A percentile compares a stretch with the other conserved stretches of the same genome.
phyloP scores from a whole-genome alignment of 2,888 invertebrate genomes.

The Acholoe squamosa region DNA sequence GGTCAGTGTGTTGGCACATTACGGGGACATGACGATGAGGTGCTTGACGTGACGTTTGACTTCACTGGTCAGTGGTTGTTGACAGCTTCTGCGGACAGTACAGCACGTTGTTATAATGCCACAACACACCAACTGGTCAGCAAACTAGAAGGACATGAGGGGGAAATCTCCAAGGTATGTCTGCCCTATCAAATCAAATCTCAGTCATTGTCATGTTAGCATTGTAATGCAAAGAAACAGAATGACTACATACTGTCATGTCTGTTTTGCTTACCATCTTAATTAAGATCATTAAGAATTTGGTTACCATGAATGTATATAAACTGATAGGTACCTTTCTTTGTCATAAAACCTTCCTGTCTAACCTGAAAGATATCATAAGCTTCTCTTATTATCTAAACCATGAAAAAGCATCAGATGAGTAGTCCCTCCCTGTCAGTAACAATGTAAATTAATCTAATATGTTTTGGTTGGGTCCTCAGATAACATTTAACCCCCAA shows the following conservation, averaged over 20 bases:
- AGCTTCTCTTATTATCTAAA: background rate
- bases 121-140: constrained; percentile 82
- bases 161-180: constrained; percentile 83
- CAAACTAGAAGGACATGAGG: constrained; percentile 83
- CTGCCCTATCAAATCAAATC: background rate
- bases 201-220: too few relatives aligned
- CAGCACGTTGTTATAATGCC: constrained; percentile 88
- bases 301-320: too few relatives aligned
- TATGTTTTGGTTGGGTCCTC: too few relatives aligned
- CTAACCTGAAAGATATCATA: background rate
- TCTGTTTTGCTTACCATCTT: too few relatives aligned
- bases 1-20: constrained; percentile 80
- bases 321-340: too few relatives aligned
- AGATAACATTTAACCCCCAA: constrained; percentile 92
- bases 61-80: constrained; percentile 89
- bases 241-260: background rate
- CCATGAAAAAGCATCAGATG: too few relatives aligned
- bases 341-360: too few relatives aligned
- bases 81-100: constrained; percentile 90
- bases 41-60: constrained; percentile 91
- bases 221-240: background rate
- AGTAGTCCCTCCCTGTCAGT: too few relatives aligned
- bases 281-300: too few relatives aligned
- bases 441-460: too few relatives aligned
- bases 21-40: constrained; percentile 84